These are phyloP conservation scores for Drosophila peninsularis DNA, from an alignment of 2,888 invertebrate genomes.

Conservation along the genomic window DNA sequence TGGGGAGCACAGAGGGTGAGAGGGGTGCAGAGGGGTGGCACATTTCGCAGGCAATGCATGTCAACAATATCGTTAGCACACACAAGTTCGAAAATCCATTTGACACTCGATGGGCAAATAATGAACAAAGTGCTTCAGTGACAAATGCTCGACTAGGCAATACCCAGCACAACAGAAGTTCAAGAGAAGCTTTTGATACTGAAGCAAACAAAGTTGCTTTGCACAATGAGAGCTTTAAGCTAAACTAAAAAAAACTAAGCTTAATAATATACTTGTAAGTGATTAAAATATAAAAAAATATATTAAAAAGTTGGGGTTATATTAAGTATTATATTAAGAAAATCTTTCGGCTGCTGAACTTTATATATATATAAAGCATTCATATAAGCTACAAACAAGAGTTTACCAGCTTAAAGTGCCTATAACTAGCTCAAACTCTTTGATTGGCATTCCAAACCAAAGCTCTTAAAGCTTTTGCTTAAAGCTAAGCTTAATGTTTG, in stretches of 20 bases:
- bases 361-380: background rate
- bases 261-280: too few species aligned
- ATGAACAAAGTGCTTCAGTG: constrained; percentile 35
- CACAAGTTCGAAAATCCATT: constrained; percentile 65
- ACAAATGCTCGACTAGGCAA: constrained; percentile 14
- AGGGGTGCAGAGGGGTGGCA: background rate
- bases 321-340: too few species aligned
- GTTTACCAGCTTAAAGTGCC: background rate
- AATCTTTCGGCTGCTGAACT: background rate
- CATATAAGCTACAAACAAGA: background rate
- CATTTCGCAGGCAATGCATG: constrained; percentile 26
- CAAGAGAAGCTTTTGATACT: background rate
- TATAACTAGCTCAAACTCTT: background rate
- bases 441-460: background rate
- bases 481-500: background rate
- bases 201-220: background rate
- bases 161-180: constrained; percentile 4
- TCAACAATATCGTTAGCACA: constrained; percentile 58
- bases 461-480: background rate
- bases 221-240: background rate
- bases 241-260: background rate
- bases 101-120: constrained; percentile 57
- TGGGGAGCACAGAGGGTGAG: background rate
- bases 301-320: background rate
- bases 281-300: background rate